Percentiles rank a stretch among this genome's conserved stretches.
Conservation (phyloP, 2,797 vertebrate species). For the Limnodromus scolopaceus region DNA sequence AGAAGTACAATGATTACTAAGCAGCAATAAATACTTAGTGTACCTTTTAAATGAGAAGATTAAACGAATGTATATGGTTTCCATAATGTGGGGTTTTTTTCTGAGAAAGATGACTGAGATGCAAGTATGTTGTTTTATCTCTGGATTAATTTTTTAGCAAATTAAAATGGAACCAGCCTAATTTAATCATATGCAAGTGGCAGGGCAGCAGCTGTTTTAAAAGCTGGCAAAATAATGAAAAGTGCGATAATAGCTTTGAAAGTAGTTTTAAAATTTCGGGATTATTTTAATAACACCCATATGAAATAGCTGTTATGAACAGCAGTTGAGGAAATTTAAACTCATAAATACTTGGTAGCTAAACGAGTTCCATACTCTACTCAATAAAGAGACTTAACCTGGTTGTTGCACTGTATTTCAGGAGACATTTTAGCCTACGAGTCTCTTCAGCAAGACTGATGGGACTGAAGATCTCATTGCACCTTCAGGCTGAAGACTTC, state of each 20-base stretch:
- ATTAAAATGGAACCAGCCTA: neutral
- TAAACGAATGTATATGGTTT: neutral
- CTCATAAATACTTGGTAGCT: neutral
- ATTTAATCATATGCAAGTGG: neutral
- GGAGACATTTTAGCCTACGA: neutral
- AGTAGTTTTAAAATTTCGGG: neutral
- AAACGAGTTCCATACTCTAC: neutral
- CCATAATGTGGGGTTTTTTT: neutral
- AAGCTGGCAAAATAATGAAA: neutral
- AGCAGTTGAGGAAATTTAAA: neutral
- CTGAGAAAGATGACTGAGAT: neutral
- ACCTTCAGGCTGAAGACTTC: neutral
- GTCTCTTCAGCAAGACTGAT: neutral
- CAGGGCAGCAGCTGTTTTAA: neutral
- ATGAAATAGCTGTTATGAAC: neutral
- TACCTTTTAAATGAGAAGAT: neutral
- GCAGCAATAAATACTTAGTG: neutral
- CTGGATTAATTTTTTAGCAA: neutral
- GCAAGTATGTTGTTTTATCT: neutral
- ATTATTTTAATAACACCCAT: neutral
- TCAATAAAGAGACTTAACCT: neutral
- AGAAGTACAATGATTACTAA: neutral
- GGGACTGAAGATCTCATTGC: neutral
- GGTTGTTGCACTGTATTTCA: neutral
- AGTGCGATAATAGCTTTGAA: neutral